Conservation (phyloP, 2,797 vertebrate genomes). For the Diglossa cyanea region DNA sequence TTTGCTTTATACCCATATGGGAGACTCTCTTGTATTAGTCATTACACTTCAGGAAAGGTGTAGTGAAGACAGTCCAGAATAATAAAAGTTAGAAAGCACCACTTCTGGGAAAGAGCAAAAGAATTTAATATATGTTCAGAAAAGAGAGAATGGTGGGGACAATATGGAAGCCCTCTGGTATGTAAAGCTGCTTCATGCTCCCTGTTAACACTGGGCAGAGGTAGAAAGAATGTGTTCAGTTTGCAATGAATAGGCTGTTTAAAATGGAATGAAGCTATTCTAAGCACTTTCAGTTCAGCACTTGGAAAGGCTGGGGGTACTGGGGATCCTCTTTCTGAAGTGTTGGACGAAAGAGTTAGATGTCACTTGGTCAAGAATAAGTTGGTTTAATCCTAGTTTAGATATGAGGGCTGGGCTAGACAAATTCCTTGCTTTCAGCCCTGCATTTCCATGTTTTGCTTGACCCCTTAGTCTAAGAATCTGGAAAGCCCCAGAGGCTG, state of each 20-base stretch:
- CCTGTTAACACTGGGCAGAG: background rate
- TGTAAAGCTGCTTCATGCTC: background rate
- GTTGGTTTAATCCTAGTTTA: background rate
- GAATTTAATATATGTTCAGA: background rate
- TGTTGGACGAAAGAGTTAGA: background rate
- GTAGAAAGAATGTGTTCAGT: background rate
- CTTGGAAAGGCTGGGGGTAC: background rate
- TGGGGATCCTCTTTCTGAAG: background rate
- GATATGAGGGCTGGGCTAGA: background rate
- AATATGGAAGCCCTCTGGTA: background rate
- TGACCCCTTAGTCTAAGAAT: background rate
- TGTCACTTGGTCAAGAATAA: background rate
- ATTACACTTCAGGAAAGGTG: background rate
- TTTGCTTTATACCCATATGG: background rate
- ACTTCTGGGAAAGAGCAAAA: background rate
- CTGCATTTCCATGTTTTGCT: background rate
- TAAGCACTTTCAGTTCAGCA: background rate
- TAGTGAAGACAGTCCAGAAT: background rate
- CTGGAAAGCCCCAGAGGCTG: background rate
- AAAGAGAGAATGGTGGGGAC: background rate
- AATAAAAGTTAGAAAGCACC: background rate
- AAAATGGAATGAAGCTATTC: background rate
- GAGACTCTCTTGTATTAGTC: background rate
- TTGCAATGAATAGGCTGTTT: background rate
- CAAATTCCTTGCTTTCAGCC: background rate